Base-by-base conservation (phyloP, 2,113 vertebrate species). In the Accipiter cooperii region DNA sequence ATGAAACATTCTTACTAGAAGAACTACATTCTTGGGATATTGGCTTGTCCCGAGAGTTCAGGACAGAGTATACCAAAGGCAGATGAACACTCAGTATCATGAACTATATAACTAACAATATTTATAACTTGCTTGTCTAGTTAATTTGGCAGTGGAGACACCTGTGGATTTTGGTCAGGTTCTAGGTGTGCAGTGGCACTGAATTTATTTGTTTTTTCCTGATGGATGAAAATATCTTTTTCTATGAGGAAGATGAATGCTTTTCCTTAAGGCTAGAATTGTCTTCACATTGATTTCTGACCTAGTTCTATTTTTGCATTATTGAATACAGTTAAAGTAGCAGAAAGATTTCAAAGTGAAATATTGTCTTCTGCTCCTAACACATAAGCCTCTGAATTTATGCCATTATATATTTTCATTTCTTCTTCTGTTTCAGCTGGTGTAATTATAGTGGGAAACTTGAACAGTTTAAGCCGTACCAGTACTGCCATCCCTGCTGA, bases 401-500 rank as follows among this genome's bases (percentile, higher is more conserved):
- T 70, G 38, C 46, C 13, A 36, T 38, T 38, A 38, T 25, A 7
- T 16, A 11, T 66, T 92, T 90, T 70, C 17, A 47, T 84, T 78
- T 85, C 24, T 92, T 90, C 60, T 77, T 95, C 12, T 76, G 21
- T 95, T 97, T 65, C 93, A 99, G 99, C 98, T 40, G 99, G 99
- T 22, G 98, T 99, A 29, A 98, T 99, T 71, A 98, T 99, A 52
- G 98, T 99, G 52, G 99, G 99, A 69, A 99, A 98, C 91, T 97
- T 99, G 91, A 99, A 99, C 98, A 99, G 98, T 91, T 96, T 99
- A 93, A 99, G 98, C 93, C 97, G 97, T 52, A 98, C 99, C 95
- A 99, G 99, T 20, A 97, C 99, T 2, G 99, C 99, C 9, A 98
- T 99, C 61, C 99, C 99, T 11, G 98, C 98, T 33, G 99, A 99